Conservation (phyloP, 2,888 invertebrate genomes). For the Tetranychus piercei region DNA sequence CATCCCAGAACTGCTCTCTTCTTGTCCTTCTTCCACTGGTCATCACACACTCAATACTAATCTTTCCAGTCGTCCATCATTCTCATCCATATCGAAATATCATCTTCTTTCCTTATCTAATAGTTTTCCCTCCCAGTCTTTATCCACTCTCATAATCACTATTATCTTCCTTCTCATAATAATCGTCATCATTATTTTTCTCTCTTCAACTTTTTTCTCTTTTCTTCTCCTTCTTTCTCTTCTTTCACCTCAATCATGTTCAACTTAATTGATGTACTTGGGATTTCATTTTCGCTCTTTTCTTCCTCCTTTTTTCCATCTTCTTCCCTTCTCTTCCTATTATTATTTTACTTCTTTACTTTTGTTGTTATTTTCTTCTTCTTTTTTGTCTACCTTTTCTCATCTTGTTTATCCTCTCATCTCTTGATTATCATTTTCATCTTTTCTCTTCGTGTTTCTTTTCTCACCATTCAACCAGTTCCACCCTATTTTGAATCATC, state of each 20-base stretch:
- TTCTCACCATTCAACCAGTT: conserved; percentile 45
- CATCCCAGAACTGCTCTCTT: background rate
- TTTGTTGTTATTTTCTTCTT: no score
- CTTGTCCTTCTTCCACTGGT: no score
- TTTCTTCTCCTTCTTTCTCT: background rate
- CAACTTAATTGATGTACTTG: background rate
- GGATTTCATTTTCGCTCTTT: background rate
- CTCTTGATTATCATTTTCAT: background rate
- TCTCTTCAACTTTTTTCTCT: background rate
- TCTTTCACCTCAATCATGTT: background rate
- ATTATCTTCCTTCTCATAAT: no score
- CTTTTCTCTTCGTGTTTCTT: no score
- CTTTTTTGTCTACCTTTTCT: no score
- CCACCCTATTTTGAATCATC: conserved; percentile 85
- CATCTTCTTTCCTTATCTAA: no score
- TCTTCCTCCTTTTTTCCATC: background rate
- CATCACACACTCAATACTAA: background rate
- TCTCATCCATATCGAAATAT: background rate
- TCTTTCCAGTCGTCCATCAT: background rate
- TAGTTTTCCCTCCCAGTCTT: no score
- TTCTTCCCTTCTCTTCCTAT: background rate
- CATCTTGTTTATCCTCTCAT: background rate
- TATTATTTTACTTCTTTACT: no score
- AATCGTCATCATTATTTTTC: background rate
- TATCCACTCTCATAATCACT: no score